These are phyloP conservation scores for Thumatha senex DNA, from an alignment of 2,888 invertebrate species.

Conservation along the genomic window DNA sequence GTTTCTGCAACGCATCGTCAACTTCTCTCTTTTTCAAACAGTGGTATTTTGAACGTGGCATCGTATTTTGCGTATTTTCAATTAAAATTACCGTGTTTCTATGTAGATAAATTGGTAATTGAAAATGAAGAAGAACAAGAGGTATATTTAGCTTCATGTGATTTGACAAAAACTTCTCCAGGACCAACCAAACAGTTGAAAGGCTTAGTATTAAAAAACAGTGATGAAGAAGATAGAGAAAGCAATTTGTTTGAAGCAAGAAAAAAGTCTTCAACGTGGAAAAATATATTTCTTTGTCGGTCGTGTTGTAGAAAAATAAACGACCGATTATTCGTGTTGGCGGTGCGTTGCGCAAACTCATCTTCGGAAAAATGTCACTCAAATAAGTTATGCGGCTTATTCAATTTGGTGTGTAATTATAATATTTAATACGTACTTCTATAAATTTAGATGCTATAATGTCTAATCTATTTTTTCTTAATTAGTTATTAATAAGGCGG, in stretches of 20 bases:
- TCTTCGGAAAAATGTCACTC: conserved; percentile 49
- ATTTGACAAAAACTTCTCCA: conserved; percentile 51
- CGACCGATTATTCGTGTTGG: conserved; percentile 57
- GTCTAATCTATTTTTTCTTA: conserved; percentile 6
- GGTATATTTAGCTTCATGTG: conserved; percentile 60
- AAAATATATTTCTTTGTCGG: conserved; percentile 52
- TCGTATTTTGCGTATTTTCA: conserved; percentile 4
- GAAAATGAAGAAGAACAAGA: conserved; percentile 55
- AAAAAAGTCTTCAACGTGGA: conserved; percentile 45
- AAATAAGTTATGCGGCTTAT: conserved; percentile 50
- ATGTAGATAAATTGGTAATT: conserved; percentile 40
- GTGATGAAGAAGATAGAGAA: conserved; percentile 38
- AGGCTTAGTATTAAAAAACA: conserved; percentile 56
- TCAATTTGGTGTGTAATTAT: conserved; percentile 59
- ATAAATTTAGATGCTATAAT: neutral
- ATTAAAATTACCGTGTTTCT: conserved; percentile 23
- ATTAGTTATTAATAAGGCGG: conserved; percentile 58
- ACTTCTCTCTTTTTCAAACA: conserved; percentile 37
- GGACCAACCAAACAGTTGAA: conserved; percentile 47
- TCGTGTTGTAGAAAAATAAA: conserved; percentile 44
- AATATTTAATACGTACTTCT: neutral
- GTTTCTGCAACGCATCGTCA: conserved; percentile 59
- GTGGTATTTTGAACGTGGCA: conserved; percentile 57
- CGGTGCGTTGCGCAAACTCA: conserved; percentile 68
- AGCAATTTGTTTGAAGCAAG: conserved; percentile 13